Percentiles rank a stretch among this genome's conserved stretches.
These are phyloP conservation scores for Globicephala melas DNA, from an alignment of 2,113 vertebrate species.

Conservation along the genomic window DNA sequence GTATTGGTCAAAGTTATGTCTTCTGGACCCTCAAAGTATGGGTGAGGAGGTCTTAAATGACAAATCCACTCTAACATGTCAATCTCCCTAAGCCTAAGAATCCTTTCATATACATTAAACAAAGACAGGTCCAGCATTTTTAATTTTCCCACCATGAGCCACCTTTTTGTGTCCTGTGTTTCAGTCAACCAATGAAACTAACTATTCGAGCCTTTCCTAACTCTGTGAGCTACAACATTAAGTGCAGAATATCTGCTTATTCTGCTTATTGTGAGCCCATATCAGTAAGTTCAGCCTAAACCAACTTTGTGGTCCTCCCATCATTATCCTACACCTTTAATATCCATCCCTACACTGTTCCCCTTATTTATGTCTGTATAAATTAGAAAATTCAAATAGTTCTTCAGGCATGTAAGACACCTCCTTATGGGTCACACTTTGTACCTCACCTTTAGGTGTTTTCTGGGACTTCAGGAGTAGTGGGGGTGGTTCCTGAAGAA, in stretches of 20 bases:
- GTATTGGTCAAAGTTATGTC: too few species aligned
- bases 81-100: not conserved
- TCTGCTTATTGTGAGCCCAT: not conserved
- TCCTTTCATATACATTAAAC: not conserved
- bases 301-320: not conserved
- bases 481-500: not conserved
- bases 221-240: too few species aligned
- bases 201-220: not conserved
- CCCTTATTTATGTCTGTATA: too few species aligned
- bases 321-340: not conserved
- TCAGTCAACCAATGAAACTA: not conserved
- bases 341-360: not conserved
- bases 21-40: not conserved
- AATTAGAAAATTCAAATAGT: not conserved
- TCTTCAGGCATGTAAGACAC: not conserved
- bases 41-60: not conserved
- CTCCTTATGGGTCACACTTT: not conserved
- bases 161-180: not conserved
- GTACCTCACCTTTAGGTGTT: not conserved
- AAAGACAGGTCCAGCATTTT: not conserved
- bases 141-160: not conserved
- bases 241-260: not conserved
- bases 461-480: not conserved
- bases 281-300: not conserved
- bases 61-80: not conserved